phyloP scores from a whole-genome alignment of 2,113 vertebrate species.

The Spea bombifrons region DNA sequence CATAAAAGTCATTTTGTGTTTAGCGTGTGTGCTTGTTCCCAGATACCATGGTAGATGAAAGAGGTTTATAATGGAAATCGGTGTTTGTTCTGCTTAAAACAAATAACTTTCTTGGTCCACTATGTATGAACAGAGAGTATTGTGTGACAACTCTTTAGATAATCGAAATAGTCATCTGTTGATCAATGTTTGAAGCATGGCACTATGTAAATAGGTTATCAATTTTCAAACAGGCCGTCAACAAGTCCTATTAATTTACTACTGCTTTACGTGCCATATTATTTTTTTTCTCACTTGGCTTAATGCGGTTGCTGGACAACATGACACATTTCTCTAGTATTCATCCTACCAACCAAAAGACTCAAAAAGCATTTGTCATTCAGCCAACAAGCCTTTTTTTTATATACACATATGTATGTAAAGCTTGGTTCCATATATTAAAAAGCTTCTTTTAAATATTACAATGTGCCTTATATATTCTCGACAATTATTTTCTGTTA shows the following conservation, averaged over 20 bases:
- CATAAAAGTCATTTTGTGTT: constrained; percentile 51
- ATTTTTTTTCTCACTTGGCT: constrained; percentile 49
- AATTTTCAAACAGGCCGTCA: constrained; percentile 55
- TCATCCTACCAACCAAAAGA: constrained; percentile 41
- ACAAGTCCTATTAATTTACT: constrained; percentile 52
- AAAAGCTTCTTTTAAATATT: constrained; percentile 9
- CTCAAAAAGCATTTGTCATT: constrained; percentile 52
- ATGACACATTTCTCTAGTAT: constrained; percentile 1
- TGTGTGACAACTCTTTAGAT: constrained; percentile 58
- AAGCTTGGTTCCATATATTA: not conserved
- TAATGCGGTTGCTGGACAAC: constrained; percentile 67
- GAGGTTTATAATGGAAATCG: constrained; percentile 60
- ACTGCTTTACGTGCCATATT: constrained; percentile 50
- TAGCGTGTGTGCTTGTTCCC: constrained; percentile 66
- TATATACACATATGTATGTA: not conserved
- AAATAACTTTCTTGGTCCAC: constrained; percentile 59
- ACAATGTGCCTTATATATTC: not conserved
- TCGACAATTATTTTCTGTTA: not conserved
- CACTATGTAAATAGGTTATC: constrained; percentile 65
- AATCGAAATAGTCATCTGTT: constrained; percentile 56
- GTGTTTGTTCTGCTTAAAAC: constrained; percentile 70
- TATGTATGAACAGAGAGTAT: constrained; percentile 50
- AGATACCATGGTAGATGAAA: constrained; percentile 63
- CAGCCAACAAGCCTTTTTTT: constrained; percentile 50
- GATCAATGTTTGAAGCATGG: constrained; percentile 52